Percentiles rank a stretch among this genome's conserved stretches.
phyloP scores from a whole-genome alignment of 1,140 invertebrate species.

The Apocrypta bakeri region DNA sequence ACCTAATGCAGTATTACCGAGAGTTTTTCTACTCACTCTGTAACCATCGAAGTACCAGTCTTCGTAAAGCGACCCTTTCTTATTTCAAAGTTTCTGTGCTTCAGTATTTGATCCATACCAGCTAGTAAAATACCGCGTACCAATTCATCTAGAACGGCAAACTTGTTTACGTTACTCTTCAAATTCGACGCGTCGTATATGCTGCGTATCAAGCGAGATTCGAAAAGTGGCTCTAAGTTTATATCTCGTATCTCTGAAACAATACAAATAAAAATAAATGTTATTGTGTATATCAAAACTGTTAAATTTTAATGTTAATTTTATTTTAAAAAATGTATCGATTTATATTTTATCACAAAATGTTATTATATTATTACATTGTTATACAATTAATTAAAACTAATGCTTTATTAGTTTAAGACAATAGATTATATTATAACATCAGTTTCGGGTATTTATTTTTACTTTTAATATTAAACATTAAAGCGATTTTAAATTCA shows the following conservation, averaged over 20 bases:
- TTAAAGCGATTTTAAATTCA: not conserved
- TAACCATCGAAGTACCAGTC: conserved; percentile 63
- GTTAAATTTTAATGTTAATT: conserved; percentile 8
- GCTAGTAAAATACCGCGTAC: conserved; percentile 72
- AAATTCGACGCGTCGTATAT: conserved; percentile 47
- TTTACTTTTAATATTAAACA: not conserved
- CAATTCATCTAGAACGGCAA: conserved; percentile 73
- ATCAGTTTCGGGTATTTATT: conserved; percentile 2
- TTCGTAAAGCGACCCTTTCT: conserved; percentile 73
- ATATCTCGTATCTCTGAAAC: conserved; percentile 72
- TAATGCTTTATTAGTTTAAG: not conserved
- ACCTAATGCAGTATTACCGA: conserved; percentile 14
- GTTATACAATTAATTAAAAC: no score
- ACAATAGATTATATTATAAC: conserved; percentile 1
- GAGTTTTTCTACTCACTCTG: conserved; percentile 67
- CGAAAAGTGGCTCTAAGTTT: conserved; percentile 52
- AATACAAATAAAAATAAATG: not conserved
- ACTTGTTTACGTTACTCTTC: conserved; percentile 61
- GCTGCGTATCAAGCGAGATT: conserved; percentile 63
- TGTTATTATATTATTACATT: no score
- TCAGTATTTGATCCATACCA: conserved; percentile 74
- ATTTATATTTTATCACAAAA: not conserved
- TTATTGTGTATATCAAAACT: not conserved
- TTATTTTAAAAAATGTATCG: not conserved
- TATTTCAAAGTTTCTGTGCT: conserved; percentile 67